Evolutionary conservation across 2,113 vertebrate genomes (phyloP).

Genomic region (Nesogale talazaci): DNA sequence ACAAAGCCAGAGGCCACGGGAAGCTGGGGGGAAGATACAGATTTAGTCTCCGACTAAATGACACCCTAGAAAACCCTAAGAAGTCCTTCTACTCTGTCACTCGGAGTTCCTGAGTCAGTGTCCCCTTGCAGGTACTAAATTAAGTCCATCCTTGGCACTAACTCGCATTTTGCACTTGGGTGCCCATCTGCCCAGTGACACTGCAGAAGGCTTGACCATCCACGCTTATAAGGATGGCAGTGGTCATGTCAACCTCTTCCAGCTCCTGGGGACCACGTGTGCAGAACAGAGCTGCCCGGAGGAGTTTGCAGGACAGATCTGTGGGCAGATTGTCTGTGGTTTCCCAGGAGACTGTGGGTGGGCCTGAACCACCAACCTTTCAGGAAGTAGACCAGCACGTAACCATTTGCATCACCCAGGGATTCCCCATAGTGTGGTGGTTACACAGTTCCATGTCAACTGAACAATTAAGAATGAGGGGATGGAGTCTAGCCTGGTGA

Average conservation of each 20-base stretch:
- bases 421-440: neutral
- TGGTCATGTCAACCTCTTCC: neutral
- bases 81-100: neutral
- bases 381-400: neutral
- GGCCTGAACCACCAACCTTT: neutral
- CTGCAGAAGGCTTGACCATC: neutral
- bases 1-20: neutral
- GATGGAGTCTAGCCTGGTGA: too few relatives aligned
- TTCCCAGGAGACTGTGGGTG: neutral
- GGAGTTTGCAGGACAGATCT: neutral
- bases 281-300: neutral
- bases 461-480: too few relatives aligned
- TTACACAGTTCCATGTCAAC: too few relatives aligned
- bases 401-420: neutral
- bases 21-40: neutral
- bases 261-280: neutral
- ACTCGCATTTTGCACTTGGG: neutral
- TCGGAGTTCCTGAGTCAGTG: neutral
- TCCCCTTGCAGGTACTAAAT: neutral
- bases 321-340: neutral
- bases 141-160: neutral
- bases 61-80: neutral
- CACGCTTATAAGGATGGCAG: neutral
- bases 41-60: neutral
- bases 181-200: neutral